Evolutionary conservation across 2,113 vertebrate genomes (phyloP), one percentile per base, ranked within the genome.

Genomic region (Melierax canorus): DNA sequence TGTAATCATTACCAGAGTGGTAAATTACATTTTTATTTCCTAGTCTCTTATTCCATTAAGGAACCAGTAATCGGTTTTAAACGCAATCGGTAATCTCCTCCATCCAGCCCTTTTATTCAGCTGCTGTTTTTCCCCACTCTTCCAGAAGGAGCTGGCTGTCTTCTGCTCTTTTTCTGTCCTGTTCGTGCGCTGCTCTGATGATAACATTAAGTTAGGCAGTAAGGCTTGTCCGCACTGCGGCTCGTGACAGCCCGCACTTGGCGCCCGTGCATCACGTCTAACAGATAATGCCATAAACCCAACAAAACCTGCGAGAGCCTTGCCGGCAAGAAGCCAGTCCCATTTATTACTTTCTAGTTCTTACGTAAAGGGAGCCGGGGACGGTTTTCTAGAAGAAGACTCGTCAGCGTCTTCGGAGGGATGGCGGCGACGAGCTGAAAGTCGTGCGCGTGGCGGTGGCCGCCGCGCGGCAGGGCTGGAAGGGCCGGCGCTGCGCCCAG

Each of bases 401-500:
- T 80, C 62, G 21, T 48, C 29, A 23, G 10, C 13, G 30, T 22
- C 14, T 68, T 29, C 19, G 45, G 36, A 50, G 62, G 26, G 43
- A 5, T 34, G 0, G 1, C 24, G 60, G 55, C 24, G 43, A 13
- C 23, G 22, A 34, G 11, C 4, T 11, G 48, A 1, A 23, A 3
- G 46, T 0, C 0, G 45, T 15, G 23, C 5, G 3, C 3, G 1
- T 43, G 23, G 43, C 4, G 7, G 26, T 36, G 23, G 34, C 63
- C 3, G 4, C 34, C 6, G 4, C 21, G 2, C 1, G 2, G 4
- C 18, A 6, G 20, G 15, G 11, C 41, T 41, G 62, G 39, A 5
- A 13, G 59, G n/a, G 9, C 60, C 46, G 39, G 32, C 6, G 1
- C 24, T 8, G 32, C 0, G 7, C 48, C 48, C 0, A 3, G n/a